Percentiles rank a stretch among this genome's conserved stretches.
phyloP scores from a whole-genome alignment of 37 sponge, comb jelly and placozoan genomes.

The Axinella damicornis region DNA sequence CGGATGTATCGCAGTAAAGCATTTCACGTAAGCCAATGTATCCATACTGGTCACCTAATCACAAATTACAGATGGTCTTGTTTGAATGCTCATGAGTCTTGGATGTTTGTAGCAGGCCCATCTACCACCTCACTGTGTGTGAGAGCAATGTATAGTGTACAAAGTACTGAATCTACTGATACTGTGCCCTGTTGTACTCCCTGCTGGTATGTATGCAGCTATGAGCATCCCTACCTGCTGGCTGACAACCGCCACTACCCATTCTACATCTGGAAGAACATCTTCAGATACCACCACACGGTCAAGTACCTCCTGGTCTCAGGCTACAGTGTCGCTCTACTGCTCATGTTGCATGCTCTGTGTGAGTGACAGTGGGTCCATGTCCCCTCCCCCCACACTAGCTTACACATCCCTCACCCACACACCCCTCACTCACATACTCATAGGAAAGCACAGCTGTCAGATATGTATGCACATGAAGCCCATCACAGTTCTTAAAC shows the following conservation, averaged over 20 bases:
- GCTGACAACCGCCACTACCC: conserved; percentile 97
- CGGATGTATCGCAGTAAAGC: conserved; percentile 38
- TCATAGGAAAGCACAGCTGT: no score
- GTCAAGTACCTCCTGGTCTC: conserved; percentile 48
- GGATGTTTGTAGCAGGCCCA: background rate
- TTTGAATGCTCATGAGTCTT: no score
- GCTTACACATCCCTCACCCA: background rate
- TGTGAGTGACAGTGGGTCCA: no score
- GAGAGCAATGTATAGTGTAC: no score
- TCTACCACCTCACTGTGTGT: background rate
- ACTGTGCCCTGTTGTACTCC: no score
- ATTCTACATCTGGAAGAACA: conserved; percentile 95
- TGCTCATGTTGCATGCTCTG: no score
- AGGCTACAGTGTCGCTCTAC: conserved; percentile 21
- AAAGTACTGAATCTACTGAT: no score
- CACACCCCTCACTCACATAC: no score
- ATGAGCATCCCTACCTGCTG: conserved; percentile 89
- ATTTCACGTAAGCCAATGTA: conserved; percentile 60
- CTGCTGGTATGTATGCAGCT: conserved; percentile 23
- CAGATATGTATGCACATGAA: no score
- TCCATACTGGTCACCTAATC: no score
- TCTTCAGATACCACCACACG: conserved; percentile 41
- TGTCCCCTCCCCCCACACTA: background rate
- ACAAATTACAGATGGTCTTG: no score
- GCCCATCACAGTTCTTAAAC: no score